These are phyloP conservation scores for Lithophane socia DNA, from an alignment of 2,888 invertebrate species.

Conservation along the genomic window DNA sequence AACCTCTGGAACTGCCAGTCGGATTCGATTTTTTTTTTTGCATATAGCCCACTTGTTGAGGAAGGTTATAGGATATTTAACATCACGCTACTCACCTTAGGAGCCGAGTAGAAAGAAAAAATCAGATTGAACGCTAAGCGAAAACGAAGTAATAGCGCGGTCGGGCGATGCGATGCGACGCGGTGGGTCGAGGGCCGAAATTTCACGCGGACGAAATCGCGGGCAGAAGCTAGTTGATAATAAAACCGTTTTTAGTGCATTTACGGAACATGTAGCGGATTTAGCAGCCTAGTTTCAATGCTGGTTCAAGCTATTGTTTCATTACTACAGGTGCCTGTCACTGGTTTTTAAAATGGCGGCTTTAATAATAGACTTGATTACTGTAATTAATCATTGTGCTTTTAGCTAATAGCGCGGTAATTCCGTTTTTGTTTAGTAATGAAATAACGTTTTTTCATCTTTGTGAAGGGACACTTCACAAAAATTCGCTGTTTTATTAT, in stretches of 20 bases:
- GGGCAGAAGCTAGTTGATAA: neutral
- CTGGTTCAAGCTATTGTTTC: slow-evolving; percentile 48
- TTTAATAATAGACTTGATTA: slow-evolving; percentile 48
- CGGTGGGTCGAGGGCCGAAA: neutral
- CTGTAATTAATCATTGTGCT: slow-evolving; percentile 61
- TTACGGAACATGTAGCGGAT: slow-evolving; percentile 58
- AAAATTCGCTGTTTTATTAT: slow-evolving; percentile 24
- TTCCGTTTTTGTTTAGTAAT: slow-evolving; percentile 57
- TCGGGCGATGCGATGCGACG: no score
- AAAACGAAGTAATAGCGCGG: neutral
- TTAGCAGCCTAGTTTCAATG: slow-evolving; percentile 63
- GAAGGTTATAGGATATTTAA: neutral
- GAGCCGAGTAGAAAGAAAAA: neutral
- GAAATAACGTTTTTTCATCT: slow-evolving; percentile 30
- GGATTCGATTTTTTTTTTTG: neutral
- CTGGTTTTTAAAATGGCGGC: slow-evolving; percentile 19
- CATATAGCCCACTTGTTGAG: neutral
- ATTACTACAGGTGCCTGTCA: slow-evolving; percentile 28
- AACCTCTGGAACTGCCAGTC: neutral
- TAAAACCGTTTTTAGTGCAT: slow-evolving; percentile 30
- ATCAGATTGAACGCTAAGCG: neutral
- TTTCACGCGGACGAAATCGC: neutral
- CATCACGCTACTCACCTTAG: neutral
- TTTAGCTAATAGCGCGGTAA: slow-evolving; percentile 49
- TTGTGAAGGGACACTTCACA: slow-evolving; percentile 3